These are phyloP conservation scores for Siderastrea radians DNA, from an alignment of 92 coral and sea anemone species.

Conservation along the genomic window DNA sequence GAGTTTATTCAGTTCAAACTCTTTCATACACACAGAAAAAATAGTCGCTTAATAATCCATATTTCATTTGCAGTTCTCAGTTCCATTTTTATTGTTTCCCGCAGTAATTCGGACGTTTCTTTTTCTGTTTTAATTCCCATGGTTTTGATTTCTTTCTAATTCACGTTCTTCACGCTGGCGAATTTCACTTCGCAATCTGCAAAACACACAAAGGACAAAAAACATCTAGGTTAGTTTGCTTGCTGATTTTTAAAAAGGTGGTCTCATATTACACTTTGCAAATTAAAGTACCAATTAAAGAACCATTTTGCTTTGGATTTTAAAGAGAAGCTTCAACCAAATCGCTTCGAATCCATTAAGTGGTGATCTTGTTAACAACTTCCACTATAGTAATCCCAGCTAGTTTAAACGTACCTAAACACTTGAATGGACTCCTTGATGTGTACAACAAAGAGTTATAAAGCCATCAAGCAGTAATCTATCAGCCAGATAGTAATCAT, in stretches of 20 bases:
- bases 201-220: neutral
- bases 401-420: neutral
- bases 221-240: neutral
- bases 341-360: neutral
- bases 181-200: neutral
- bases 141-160: slow-evolving; percentile 3
- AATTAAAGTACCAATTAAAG: too few relatives aligned
- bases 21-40: too few relatives aligned
- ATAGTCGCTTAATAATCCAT: too few relatives aligned
- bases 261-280: neutral
- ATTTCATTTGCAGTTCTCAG: neutral
- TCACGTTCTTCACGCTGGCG: neutral
- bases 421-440: neutral
- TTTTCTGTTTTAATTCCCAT: neutral
- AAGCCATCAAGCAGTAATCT: neutral
- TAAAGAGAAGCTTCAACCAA: neutral
- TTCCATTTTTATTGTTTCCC: neutral
- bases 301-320: too few relatives aligned
- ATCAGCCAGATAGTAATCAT: slow-evolving; percentile 6
- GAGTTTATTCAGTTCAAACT: too few relatives aligned
- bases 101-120: neutral
- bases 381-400: neutral
- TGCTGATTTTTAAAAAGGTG: neutral
- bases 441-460: neutral
- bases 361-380: neutral